Base-by-base conservation (phyloP, 2,888 invertebrate species). In the Coronaproctus castanopsis region DNA sequence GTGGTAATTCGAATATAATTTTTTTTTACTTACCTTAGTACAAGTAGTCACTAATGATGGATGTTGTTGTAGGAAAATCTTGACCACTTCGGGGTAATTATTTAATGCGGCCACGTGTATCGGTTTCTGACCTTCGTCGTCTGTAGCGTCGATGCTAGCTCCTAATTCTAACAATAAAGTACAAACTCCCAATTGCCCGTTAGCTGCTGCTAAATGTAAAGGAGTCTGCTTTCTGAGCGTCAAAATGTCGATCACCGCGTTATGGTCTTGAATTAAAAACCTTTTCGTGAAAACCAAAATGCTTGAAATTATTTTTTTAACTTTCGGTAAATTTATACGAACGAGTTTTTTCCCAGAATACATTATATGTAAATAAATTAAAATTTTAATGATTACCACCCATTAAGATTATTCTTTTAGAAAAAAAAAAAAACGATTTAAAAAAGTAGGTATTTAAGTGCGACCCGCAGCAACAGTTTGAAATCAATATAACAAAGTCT, bases 71-170 rank as follows among this genome's bases (percentile, higher is more conserved):
- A 98, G 77, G 75, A 98, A 98, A 65, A 98, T 76, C 73, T 97
- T 96, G 53, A 93, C 95, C 21, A 99, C 97, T 77, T 96, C 95
- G 21, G 96, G 92, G 72, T 87, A 92, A 72, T 98, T 97, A 72
- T 97, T 96, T 77, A 96, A 91, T 58, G 95, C 95, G 1, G 96
- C 96, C 57, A 93, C 85, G 70, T 97, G 95, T 60, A 97, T 87
- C 1, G 96, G 95, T 68, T 95, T 96, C 72, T 96, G 95, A 0
- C 95, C 95, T 70, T 87, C 80, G 71, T 92, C 91, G 69, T 96
- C 96, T 5, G 90, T 91, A 52, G 96, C 93, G 70, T 93, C 93
- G 62, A 93, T 90, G 71, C 90, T 92, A 36, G 95, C 95, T 58
- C 93, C 92, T 61, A 96, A 77, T 70, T 92, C 91, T 58, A 97